Base-by-base conservation (phyloP, 2,888 invertebrate species). In the Synergus itoensis region DNA sequence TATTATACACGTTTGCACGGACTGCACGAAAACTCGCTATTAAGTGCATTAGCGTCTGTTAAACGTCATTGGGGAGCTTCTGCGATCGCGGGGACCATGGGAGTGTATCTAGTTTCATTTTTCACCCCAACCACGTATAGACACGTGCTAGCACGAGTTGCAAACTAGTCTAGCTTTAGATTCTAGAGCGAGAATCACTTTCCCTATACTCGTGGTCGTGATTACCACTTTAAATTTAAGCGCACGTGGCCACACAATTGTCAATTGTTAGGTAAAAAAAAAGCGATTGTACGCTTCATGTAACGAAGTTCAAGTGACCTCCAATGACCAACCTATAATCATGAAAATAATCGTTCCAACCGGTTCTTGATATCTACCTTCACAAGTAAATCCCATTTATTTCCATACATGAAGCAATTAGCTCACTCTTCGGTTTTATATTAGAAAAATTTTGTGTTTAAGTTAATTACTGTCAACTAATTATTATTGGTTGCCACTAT, bases 1-100 rank as follows among this genome's bases (percentile, higher is more conserved):
- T 36, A 36, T 36, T 84, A 83, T 85, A 83, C 85, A 81, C 84
- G 82, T 86, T 82, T 83, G 83, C 84, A 83, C 84, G 82, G 83
- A 78, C 82, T 84, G 85, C 89, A 91, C 90, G 89, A 87, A 85
- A 90, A 88, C 88, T 88, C 88, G 88, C 89, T 88, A 91, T 92
- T 91, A 91, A 90, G 88, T 88, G 89, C 87, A 90, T 91, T 91
- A 90, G 89, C 88, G 88, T 88, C 81, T 86, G 87, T 89, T 90
- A 90, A 89, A 89, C 86, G 86, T 83, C 77, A 81, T 76, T 79
- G 64, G 78, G 77, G 81, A 80, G 62, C 79, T 77, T 77, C 36
- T 75, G 64, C 18, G 41, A 65, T 57, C 65, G 65, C 69, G 65
- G 65, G 77, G 77, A 60, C 67, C 73, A 57, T 75, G 60, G 43